These are phyloP conservation scores for Micronisus gabar DNA, from an alignment of 2,113 vertebrate species.

Conservation along the genomic window DNA sequence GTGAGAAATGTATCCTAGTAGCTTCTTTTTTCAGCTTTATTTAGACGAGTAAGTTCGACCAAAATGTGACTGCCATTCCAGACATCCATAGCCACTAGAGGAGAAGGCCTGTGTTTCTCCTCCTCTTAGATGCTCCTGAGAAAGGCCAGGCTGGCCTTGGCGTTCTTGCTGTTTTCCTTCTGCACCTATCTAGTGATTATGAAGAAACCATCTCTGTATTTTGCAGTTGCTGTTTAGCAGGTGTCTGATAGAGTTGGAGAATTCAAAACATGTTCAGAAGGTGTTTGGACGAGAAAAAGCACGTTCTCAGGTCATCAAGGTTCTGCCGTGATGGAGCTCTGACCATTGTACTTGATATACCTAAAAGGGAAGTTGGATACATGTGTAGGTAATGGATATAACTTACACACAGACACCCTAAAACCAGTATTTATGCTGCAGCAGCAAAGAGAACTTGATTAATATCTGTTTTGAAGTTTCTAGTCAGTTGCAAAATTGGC, in stretches of 20 bases:
- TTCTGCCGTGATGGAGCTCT: background rate
- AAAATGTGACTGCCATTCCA: background rate
- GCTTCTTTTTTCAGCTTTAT: background rate
- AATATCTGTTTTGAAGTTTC: background rate
- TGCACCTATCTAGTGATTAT: background rate
- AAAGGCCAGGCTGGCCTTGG: background rate
- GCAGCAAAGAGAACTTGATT: background rate
- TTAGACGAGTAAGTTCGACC: background rate
- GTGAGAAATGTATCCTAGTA: background rate
- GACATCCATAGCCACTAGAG: background rate
- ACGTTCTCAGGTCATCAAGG: background rate
- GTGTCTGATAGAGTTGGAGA: background rate
- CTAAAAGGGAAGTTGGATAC: background rate
- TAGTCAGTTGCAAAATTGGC: background rate
- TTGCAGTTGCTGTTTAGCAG: background rate
- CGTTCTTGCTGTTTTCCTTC: background rate
- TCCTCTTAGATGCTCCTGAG: background rate
- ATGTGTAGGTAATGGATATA: background rate
- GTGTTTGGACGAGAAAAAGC: background rate
- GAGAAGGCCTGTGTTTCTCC: background rate
- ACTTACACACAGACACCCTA: background rate
- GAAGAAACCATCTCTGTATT: background rate
- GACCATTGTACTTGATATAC: background rate
- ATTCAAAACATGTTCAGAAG: background rate
- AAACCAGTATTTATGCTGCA: background rate